Conservation (phyloP, 1,140 invertebrate species). For the Callitettix versicolor region DNA sequence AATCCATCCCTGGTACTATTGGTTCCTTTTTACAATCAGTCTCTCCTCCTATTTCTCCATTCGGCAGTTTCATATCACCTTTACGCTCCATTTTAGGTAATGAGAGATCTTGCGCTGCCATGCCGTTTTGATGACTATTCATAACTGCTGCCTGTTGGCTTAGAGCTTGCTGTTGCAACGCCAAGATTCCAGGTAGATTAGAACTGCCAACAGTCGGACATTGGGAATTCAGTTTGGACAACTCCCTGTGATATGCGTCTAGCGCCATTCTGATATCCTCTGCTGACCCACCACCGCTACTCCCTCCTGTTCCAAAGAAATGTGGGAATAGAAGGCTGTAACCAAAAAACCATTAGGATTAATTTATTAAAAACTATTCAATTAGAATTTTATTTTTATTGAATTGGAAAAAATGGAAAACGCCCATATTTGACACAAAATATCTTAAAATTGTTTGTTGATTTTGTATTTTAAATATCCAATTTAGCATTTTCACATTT, state of each 20-base stretch:
- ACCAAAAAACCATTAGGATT: not conserved
- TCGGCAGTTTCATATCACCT: slow-evolving; percentile 32
- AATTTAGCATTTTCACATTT: not conserved
- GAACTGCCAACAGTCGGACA: slow-evolving; percentile 3
- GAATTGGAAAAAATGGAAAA: not conserved
- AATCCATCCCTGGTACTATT: slow-evolving; percentile 17
- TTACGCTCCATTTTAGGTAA: slow-evolving; percentile 67
- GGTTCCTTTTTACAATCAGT: slow-evolving; percentile 17
- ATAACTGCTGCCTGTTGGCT: slow-evolving; percentile 25
- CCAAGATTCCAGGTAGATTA: slow-evolving; percentile 49
- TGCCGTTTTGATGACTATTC: slow-evolving; percentile 45
- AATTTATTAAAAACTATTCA: not conserved
- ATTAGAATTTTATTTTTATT: not conserved
- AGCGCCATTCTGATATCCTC: slow-evolving; percentile 82
- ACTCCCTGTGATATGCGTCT: slow-evolving; percentile 83
- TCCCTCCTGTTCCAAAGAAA: slow-evolving; percentile 51
- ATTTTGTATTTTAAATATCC: too few species aligned
- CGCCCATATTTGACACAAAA: too few species aligned
- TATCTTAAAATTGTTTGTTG: too few species aligned
- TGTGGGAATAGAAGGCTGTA: slow-evolving; percentile 66
- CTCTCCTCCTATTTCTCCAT: slow-evolving; percentile 15
- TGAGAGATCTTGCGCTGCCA: slow-evolving; percentile 69
- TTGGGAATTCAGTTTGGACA: slow-evolving; percentile 63
- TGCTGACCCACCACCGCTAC: slow-evolving; percentile 46
- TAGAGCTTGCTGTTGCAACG: slow-evolving; percentile 61